Evolutionary conservation across 2,797 vertebrate species (phyloP).

Genomic region (Eutrigla gurnardus): DNA sequence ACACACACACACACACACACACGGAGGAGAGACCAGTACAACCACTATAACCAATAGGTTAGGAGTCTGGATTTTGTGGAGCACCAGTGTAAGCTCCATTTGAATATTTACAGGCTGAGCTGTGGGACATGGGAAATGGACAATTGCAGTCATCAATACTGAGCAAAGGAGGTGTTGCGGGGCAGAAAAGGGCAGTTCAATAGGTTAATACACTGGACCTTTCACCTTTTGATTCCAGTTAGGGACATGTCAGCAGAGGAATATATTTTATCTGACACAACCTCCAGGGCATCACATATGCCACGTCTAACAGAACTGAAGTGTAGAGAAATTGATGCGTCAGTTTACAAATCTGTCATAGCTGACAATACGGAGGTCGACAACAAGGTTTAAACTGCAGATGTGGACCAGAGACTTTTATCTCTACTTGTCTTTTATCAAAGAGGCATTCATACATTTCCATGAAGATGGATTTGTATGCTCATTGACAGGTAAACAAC

Average conservation of each 20-base stretch:
- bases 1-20: constrained; percentile 29
- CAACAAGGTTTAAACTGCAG: constrained; percentile 8
- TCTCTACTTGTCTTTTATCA: constrained; percentile 2
- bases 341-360: constrained; percentile 47
- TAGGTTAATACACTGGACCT: constrained; percentile 89
- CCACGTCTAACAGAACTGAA: constrained; percentile 50
- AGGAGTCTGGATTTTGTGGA: constrained; percentile 81
- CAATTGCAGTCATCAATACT: constrained; percentile 87
- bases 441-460: constrained; percentile 1
- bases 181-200: constrained; percentile 82
- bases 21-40: constrained; percentile 55
- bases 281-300: constrained; percentile 51
- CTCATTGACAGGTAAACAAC: constrained; percentile 8
- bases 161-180: constrained; percentile 70
- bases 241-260: constrained; percentile 85
- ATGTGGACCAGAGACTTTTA: not conserved
- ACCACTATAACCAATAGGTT: constrained; percentile 83
- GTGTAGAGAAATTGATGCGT: constrained; percentile 50
- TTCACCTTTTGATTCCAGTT: constrained; percentile 88
- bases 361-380: constrained; percentile 18
- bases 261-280: constrained; percentile 80
- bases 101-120: constrained; percentile 84
- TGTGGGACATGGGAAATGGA: constrained; percentile 80
- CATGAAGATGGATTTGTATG: constrained; percentile 2
- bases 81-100: constrained; percentile 80